Base-by-base conservation (phyloP, 37 sponge, comb jelly and placozoan genomes). In the Hexactinellida sp. region DNA sequence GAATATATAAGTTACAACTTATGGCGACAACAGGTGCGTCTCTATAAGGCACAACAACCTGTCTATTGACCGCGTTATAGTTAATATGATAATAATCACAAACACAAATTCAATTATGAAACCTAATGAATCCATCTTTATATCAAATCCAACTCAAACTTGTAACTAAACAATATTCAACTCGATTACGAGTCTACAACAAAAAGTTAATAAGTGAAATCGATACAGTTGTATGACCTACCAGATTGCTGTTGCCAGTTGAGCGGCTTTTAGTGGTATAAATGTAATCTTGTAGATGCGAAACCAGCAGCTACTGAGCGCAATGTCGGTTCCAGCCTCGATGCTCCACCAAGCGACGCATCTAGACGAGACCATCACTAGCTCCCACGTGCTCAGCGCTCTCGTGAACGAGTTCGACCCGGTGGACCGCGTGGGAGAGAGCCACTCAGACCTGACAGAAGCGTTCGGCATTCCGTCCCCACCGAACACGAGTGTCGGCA, bases 241-340 rank as follows among this genome's bases (percentile, higher is more conserved):
- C 52, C 16, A 16, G 9, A 47, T 47, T 47, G 52, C 16, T 47
- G 16, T 47, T 47, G 52, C 16, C 52, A 47, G 52, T 47, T 47
- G 52, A 47, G 16, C 52, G 16, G 52, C 16, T 9, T 47, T 47
- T 47, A 47, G 16, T 19, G 52, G 52, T 47, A 47, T 47, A 47
- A 47, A 47, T 47, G 52, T 47, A 16, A 19, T 19, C 13, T 63
- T 63, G 28, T 63, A 63, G 76, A 63, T 63, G 3, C 76, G 76
- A 7, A 63, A 63, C 76, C 76, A 63, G 30, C 76, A 63, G 76
- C 76, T 63, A 63, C 76, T 63, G 32, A 63, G 13, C 13, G 30
- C 76, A 21, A 63, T 63, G 76, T 63, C 76, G 30, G 34, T 63
- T 23, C 76, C 76, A 63, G 76, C 76, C 34, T 63, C 76, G 76